Evolutionary conservation across 2,797 vertebrate genomes (phyloP).

Genomic region (Hirundo rustica): DNA sequence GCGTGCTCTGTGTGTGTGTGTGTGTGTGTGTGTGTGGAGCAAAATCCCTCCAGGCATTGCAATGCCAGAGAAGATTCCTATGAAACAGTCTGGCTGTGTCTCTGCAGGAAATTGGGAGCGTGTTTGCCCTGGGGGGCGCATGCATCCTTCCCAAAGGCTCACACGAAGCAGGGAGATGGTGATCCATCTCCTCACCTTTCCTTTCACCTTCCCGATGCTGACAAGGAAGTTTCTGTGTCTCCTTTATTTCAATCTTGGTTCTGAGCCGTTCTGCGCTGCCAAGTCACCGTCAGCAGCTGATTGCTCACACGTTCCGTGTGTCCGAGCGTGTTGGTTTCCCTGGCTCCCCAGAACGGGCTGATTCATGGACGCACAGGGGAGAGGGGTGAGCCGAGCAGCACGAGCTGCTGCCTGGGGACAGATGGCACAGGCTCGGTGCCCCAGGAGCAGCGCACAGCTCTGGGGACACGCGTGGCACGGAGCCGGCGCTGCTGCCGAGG

Average conservation of each 20-base stretch:
- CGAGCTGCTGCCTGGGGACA: background rate
- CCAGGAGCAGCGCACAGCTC: background rate
- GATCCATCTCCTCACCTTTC: background rate
- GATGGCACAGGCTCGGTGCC: background rate
- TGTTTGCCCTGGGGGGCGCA: fast-evolving
- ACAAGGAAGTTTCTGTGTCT: background rate
- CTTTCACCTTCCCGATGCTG: background rate
- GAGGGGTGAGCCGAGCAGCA: background rate
- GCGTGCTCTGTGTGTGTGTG: background rate
- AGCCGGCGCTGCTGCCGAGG: background rate
- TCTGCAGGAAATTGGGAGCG: background rate
- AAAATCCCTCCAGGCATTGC: background rate
- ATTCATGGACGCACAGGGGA: background rate
- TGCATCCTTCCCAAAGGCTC: background rate
- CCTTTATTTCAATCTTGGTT: background rate
- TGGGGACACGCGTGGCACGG: background rate
- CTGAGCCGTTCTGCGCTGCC: background rate
- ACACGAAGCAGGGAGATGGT: background rate
- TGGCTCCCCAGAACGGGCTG: background rate
- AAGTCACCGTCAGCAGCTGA: background rate
- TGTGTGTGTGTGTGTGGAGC: background rate
- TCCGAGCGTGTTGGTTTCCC: background rate
- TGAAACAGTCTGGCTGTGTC: background rate
- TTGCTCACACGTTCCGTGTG: background rate
- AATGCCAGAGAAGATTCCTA: background rate